These are phyloP conservation scores for Platorchestia sp. DNA, from an alignment of 1,140 invertebrate genomes.

Conservation along the genomic window DNA sequence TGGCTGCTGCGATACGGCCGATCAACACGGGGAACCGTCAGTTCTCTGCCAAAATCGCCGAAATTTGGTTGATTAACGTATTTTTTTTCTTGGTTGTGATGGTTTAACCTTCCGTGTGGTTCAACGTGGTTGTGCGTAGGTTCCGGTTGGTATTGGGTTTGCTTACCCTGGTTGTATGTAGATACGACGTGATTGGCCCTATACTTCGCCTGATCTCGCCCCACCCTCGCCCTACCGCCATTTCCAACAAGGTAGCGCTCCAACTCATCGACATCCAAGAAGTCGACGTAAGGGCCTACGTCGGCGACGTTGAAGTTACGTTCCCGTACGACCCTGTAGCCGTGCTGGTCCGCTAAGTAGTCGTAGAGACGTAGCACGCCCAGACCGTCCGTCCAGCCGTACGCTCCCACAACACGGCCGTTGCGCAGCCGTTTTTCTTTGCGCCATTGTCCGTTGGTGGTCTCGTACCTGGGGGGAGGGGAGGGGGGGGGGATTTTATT, in stretches of 20 bases:
- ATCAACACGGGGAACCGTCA: not conserved
- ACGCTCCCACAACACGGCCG: constrained; percentile 66
- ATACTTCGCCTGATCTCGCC: too few species aligned
- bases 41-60: not conserved
- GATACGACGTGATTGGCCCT: too few species aligned
- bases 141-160: too few species aligned
- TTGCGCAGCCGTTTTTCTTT: constrained; percentile 82
- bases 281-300: too few species aligned
- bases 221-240: too few species aligned
- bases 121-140: too few species aligned
- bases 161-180: too few species aligned
- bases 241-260: too few species aligned
- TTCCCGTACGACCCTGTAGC: constrained; percentile 69
- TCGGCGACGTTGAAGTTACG: constrained; percentile 57
- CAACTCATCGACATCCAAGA: too few species aligned
- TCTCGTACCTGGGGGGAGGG: constrained; percentile 79
- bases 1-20: not conserved
- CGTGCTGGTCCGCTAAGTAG: constrained; percentile 83
- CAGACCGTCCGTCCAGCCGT: constrained; percentile 86
- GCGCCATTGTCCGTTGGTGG: constrained; percentile 87
- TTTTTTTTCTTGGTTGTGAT: too few species aligned
- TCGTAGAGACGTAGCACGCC: constrained; percentile 85
- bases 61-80: not conserved
- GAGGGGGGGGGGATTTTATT: too few species aligned
- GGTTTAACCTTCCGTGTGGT: too few species aligned